Evolutionary conservation across 2,888 invertebrate genomes (phyloP), one percentile per base, ranked within the genome.

Genomic region (Onchidella celtica): DNA sequence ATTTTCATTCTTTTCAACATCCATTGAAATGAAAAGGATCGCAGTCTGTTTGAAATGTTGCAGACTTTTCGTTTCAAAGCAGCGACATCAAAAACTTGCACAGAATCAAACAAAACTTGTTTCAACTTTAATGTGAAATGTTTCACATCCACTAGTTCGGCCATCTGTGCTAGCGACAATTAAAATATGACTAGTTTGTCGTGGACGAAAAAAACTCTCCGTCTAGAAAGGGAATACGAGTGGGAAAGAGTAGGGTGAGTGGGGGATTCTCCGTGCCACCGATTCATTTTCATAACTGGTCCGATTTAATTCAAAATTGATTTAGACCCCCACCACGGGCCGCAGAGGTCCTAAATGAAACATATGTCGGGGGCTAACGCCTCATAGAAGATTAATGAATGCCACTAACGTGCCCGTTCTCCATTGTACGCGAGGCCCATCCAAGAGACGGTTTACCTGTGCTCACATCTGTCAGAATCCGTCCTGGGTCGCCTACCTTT

Each of bases 331-430:
- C 17, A 47, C 47, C 47, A 17, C 6, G 47, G 47, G 47, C 47
- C 47, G 17, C 47, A 47, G 47, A 11, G 47, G 47, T 47, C 17
- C 47, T 47, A 47, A 47, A 38, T n/a, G n/a, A 2, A 65, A 75
- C 75, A 75, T 75, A 75, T 75, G 75, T 55, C 65, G 36, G 2
- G 21, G 2, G 38, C n/a, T 57, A 36, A 47, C 29, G 24, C 38
- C 9, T 61, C 73, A 74, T 75, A 38, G 63, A 75, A 75, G 75
- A 75, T 75, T 75, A 75, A 75, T 75, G 75, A 75, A 47, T 9
- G 11, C 63, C 17, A 47, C 21, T 21, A 47, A 75, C 29, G 65
- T 65, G 4, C 6, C 32, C 34, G 29, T 14, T 27, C 3, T 17
- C 59, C 38, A 73, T 73, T 73, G 73, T 59, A 36, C 57, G 27